Base-by-base conservation (phyloP, 1,140 invertebrate species). In the Marisa cornuarietis region DNA sequence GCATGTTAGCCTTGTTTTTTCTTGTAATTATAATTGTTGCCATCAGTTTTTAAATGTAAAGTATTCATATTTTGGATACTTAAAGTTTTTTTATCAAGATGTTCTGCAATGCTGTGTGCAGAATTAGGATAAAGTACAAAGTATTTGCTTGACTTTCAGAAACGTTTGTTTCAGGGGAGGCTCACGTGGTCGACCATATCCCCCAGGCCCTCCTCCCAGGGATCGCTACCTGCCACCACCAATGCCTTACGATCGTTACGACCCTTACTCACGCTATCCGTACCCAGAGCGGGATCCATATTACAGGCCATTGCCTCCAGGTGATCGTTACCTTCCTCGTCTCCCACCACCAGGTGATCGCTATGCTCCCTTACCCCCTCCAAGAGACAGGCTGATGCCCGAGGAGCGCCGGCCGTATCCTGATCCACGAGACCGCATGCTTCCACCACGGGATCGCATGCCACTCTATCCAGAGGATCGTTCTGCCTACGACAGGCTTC, bases 261-360 rank as follows among this genome's bases (percentile, higher is more conserved):
- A 83, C 75, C 79, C 83, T 5, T 83, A 83, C 62, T 83, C 81
- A 63, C 80, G 83, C 61, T 82, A 82, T 58, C 65, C 79, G 2
- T 83, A 80, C 76, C 72, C 76, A 62, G 83, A 83, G 51, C 66
- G 83, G 20, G 83, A 83, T 26, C 80, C 80, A 24, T 83, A 80
- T 49, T 83, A 82, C 69, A 82, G 75, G 76, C 84, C 81, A 79
- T 82, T 80, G 81, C 86, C 79, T 79, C 85, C 81, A 82, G 82
- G 82, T 62, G 82, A 85, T 51, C 79, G 83, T 16, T 77, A 77
- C 49, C 76, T 69, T 16, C 75, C 63, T 77, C 76, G 63, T 69
- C 63, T 65, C 6, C 74, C 74, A 14, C 74, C 63, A 58, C 18
- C 80, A 24, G 61, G 66, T 54, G 78, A 79, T n/a, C 71, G 79